Evolutionary conservation across 2,113 vertebrate species (phyloP), one percentile per base, ranked within the genome.

Genomic region (Menura novaehollandiae): DNA sequence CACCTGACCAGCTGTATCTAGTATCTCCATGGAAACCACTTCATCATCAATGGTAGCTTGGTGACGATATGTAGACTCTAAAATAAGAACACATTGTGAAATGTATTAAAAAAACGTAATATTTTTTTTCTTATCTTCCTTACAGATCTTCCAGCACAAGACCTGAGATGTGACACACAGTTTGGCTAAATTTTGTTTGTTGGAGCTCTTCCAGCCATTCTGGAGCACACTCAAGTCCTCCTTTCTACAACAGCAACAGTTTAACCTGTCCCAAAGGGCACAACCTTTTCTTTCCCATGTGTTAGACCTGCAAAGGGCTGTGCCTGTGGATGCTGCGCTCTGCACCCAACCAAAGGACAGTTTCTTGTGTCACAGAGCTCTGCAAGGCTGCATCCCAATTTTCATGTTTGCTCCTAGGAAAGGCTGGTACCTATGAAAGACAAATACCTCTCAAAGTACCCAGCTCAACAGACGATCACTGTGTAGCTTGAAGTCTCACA

Each of bases 1-100:
- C 95, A 99, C 99, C 99, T 99, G 99, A 52, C 99, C 99, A 73
- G 99, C 99, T 35, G 99, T 99, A 96, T 99, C 99, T 71, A 99
- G 98, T 71, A 99, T 99, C 98, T 99, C 99, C 99, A 99, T 99
- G 97, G 98, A 98, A 96, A 99, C 99, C 26, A 98, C 97, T 96
- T 99, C 99, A 95, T 99, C 99, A 27, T 99, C 99, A 30, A 99
- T 99, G 71, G 98, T 99, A 89, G 99, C 99, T 94, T 99, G 99
- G 96, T 99, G 99, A 84, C 99, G 98, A 95, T 99, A 99, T 3
- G 99, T 99, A 88, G 99, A 99, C 97, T 99, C 99, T 99, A 91
- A 88, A 85, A 95, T 59, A 94, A 94, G 93, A 95, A 91, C 53
- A 85, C 77, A 92, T 62, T 64, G 67, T 60, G 28, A 94, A 71